Evolutionary conservation across 2,797 vertebrate genomes (phyloP).

Genomic region (Danio kyathit): DNA sequence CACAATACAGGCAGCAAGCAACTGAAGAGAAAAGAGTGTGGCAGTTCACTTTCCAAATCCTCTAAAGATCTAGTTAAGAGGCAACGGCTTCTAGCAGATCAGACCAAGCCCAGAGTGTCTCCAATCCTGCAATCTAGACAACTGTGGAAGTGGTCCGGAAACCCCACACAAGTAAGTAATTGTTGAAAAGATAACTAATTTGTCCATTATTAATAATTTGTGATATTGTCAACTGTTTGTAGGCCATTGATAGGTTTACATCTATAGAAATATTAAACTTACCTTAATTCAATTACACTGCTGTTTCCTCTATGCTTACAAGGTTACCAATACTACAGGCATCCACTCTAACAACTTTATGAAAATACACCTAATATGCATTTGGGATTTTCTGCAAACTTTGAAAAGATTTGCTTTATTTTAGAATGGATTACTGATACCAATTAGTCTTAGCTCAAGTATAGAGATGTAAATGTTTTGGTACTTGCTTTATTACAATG

Average conservation of each 20-base stretch:
- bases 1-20: conserved; percentile 74
- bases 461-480: background rate
- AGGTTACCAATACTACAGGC: too few relatives aligned
- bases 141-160: conserved; percentile 98
- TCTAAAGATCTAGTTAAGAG: conserved; percentile 92
- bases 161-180: conserved; percentile 92
- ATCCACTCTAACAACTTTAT: too few relatives aligned
- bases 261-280: too few relatives aligned
- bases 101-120: conserved; percentile 90
- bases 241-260: background rate
- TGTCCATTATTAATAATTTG: background rate
- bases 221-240: background rate
- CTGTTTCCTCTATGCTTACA: too few relatives aligned
- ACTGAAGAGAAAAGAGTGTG: conserved; percentile 79
- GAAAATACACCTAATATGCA: too few relatives aligned
- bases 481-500: background rate
- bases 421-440: too few relatives aligned
- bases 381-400: too few relatives aligned
- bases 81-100: conserved; percentile 88
- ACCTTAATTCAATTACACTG: too few relatives aligned
- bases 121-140: conserved; percentile 89
- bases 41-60: conserved; percentile 85
- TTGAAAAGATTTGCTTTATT: too few relatives aligned
- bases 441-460: background rate
- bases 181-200: background rate